Conservation (phyloP, 2,797 vertebrate genomes). For the Typhlichthys subterraneus region DNA sequence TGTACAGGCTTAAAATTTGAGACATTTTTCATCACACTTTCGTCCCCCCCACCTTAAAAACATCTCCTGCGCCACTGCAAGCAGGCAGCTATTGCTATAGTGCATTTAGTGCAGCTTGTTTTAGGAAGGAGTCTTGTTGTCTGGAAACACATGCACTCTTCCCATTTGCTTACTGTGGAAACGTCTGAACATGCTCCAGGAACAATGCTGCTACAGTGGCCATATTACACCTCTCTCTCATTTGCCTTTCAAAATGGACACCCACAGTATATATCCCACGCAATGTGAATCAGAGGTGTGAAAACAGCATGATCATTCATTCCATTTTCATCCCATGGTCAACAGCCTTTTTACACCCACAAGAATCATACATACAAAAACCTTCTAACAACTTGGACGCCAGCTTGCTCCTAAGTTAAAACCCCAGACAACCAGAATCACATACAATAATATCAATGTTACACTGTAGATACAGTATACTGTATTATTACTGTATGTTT, state of each 20-base stretch:
- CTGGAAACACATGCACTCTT: slow-evolving; percentile 63
- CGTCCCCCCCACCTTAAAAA: too few relatives aligned
- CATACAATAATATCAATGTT: too few relatives aligned
- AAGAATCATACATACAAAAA: slow-evolving; percentile 44
- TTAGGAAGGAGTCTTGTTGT: slow-evolving; percentile 69
- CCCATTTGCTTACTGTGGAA: slow-evolving; percentile 70
- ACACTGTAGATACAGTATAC: too few relatives aligned
- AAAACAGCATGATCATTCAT: slow-evolving; percentile 10
- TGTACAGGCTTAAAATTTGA: too few relatives aligned
- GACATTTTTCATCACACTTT: too few relatives aligned
- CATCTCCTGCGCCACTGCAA: background rate
- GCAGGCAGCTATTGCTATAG: slow-evolving; percentile 34
- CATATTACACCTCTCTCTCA: slow-evolving; percentile 28
- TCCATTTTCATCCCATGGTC: slow-evolving; percentile 11
- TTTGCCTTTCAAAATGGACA: slow-evolving; percentile 56
- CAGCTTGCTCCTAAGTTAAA: slow-evolving; percentile 27
- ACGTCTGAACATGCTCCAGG: slow-evolving; percentile 62
- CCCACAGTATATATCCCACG: slow-evolving; percentile 5
- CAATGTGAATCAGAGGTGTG: background rate
- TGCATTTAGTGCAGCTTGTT: slow-evolving; percentile 39
- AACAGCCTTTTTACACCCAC: slow-evolving; percentile 23
- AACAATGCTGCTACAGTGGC: slow-evolving; percentile 43
- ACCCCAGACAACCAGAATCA: background rate
- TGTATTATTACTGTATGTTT: too few relatives aligned
- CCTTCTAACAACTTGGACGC: slow-evolving; percentile 30